These are phyloP conservation scores for Sebastes iracundus DNA, from an alignment of 2,797 vertebrate genomes.

Conservation along the genomic window DNA sequence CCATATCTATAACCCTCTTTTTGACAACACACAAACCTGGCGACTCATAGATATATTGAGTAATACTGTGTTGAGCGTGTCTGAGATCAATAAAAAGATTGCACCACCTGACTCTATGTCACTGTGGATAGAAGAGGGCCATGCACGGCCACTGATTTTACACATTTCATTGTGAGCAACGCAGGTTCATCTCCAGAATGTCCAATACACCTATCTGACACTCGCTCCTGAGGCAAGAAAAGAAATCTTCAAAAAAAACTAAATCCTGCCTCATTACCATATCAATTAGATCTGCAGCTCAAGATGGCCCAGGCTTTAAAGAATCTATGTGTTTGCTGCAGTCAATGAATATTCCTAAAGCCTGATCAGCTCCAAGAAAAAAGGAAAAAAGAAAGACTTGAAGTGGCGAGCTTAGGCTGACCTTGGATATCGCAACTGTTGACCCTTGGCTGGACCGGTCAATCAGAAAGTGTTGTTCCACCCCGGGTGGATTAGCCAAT, in stretches of 20 bases:
- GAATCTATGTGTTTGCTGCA: slow-evolving; percentile 53
- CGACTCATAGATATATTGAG: background rate
- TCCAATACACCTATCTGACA: slow-evolving; percentile 12
- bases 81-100: background rate
- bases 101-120: background rate
- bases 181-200: slow-evolving; percentile 5
- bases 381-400: slow-evolving; percentile 15
- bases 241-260: slow-evolving; percentile 61
- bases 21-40: background rate
- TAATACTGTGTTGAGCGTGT: background rate
- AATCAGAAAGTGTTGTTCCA: slow-evolving; percentile 29
- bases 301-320: slow-evolving; percentile 56
- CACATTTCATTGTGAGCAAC: background rate
- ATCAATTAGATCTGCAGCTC: slow-evolving; percentile 68
- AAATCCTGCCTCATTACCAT: slow-evolving; percentile 72
- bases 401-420: slow-evolving; percentile 16
- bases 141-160: background rate
- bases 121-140: background rate
- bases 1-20: background rate
- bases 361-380: slow-evolving; percentile 38
- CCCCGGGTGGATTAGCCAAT: slow-evolving; percentile 28
- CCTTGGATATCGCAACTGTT: slow-evolving; percentile 33
- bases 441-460: slow-evolving; percentile 39
- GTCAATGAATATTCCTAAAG: slow-evolving; percentile 65
- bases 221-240: slow-evolving; percentile 8